These are phyloP conservation scores for Tetramorium parvispinum DNA, from an alignment of 1,140 invertebrate species.

Conservation along the genomic window DNA sequence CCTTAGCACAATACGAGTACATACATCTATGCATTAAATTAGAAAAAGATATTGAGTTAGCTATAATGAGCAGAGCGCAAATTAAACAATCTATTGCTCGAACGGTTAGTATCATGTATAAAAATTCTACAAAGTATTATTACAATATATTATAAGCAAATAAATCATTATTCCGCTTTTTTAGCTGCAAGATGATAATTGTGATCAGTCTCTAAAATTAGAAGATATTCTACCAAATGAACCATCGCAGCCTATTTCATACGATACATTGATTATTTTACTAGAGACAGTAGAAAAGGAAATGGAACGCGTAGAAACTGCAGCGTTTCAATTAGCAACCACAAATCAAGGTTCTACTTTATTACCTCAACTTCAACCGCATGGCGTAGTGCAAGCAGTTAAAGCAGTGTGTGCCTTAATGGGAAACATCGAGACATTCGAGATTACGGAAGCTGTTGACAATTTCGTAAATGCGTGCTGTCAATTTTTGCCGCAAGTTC, in stretches of 20 bases:
- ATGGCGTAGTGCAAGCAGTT: slow-evolving; percentile 93
- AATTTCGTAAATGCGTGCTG: slow-evolving; percentile 89
- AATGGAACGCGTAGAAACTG: slow-evolving; percentile 90
- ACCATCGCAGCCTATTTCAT: slow-evolving; percentile 90
- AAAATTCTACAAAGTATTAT: background rate
- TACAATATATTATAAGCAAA: background rate
- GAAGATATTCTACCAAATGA: slow-evolving; percentile 92
- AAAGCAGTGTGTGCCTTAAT: slow-evolving; percentile 96
- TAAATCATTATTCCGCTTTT: background rate
- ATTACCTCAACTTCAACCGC: slow-evolving; percentile 86
- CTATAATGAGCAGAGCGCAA: slow-evolving; percentile 89
- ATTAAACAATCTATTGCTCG: slow-evolving; percentile 89
- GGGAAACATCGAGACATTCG: slow-evolving; percentile 94
- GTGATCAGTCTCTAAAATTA: slow-evolving; percentile 89
- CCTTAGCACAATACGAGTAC: slow-evolving; percentile 95
- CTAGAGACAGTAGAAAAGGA: slow-evolving; percentile 94
- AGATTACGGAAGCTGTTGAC: slow-evolving; percentile 91
- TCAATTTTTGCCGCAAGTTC: slow-evolving; percentile 83
- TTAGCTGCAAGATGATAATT: slow-evolving; percentile 90
- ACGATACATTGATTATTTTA: slow-evolving; percentile 92
- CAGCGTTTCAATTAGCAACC: slow-evolving; percentile 86
- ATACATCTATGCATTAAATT: slow-evolving; percentile 97
- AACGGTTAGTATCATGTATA: slow-evolving; percentile 86
- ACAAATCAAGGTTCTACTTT: slow-evolving; percentile 83
- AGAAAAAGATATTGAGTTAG: slow-evolving; percentile 95